These are phyloP conservation scores for Heterodera filipjevi DNA, from an alignment of 2,888 invertebrate genomes.

Conservation along the genomic window DNA sequence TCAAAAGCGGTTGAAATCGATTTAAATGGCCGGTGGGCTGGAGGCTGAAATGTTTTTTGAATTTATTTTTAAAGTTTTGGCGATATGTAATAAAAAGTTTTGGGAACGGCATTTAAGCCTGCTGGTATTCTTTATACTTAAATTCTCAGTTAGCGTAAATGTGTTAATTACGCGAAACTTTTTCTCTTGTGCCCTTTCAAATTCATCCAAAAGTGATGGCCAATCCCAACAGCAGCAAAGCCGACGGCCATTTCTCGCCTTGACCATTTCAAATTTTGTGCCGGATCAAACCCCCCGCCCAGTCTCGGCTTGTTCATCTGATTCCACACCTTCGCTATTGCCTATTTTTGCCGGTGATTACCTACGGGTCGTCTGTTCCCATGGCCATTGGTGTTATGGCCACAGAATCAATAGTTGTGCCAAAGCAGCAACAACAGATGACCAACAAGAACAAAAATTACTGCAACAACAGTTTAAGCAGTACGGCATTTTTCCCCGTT, in stretches of 20 bases:
- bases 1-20: too few relatives aligned
- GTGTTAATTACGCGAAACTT: background rate
- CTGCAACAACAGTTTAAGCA: background rate
- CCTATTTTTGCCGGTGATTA: constrained; percentile 39
- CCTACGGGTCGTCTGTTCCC: constrained; percentile 32
- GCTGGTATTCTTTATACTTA: too few relatives aligned
- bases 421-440: background rate
- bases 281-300: background rate
- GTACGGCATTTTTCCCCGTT: constrained; percentile 29
- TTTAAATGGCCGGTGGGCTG: too few relatives aligned
- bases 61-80: too few relatives aligned
- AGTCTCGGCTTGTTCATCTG: background rate
- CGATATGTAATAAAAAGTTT: too few relatives aligned
- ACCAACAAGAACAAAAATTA: background rate
- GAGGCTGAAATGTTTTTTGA: too few relatives aligned
- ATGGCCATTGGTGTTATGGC: constrained; percentile 44
- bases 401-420: constrained; percentile 8
- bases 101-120: too few relatives aligned
- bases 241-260: background rate
- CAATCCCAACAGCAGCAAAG: background rate
- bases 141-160: too few relatives aligned
- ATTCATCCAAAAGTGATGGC: too few relatives aligned
- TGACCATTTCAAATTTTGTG: background rate
- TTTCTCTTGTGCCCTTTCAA: background rate
- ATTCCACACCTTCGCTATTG: background rate